Evolutionary conservation across 2,888 invertebrate species (phyloP).

Genomic region (Sesia apiformis): DNA sequence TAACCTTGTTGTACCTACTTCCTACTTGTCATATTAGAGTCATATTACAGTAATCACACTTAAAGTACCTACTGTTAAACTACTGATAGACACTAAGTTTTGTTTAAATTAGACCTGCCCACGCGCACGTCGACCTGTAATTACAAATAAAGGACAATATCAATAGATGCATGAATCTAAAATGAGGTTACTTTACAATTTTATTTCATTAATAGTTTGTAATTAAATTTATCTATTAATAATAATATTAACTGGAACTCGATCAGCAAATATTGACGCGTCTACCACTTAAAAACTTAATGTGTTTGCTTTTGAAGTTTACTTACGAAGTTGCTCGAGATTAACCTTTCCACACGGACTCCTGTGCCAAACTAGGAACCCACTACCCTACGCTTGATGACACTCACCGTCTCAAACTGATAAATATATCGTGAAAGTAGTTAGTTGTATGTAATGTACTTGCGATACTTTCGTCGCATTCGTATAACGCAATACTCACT

Average conservation of each 20-base stretch:
- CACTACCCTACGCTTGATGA: constrained; percentile 36
- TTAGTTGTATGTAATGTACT: constrained; percentile 64
- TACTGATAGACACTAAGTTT: constrained; percentile 32
- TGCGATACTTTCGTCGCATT: constrained; percentile 59
- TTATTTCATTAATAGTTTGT: neutral
- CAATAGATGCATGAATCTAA: constrained; percentile 16
- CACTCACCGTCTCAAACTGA: constrained; percentile 45
- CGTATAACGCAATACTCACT: constrained; percentile 52
- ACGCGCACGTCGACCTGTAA: neutral
- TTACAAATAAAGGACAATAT: constrained; percentile 29
- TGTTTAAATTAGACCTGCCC: constrained; percentile 27
- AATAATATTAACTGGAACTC: too few species aligned
- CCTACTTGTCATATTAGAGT: neutral
- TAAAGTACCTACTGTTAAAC: too few species aligned
- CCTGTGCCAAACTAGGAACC: constrained; percentile 64
- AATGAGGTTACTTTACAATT: constrained; percentile 10
- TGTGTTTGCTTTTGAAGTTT: too few species aligned
- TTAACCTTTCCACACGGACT: neutral
- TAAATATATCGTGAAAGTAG: constrained; percentile 57
- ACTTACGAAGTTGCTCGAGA: too few species aligned
- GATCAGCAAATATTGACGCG: too few species aligned
- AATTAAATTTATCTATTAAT: neutral
- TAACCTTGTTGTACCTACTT: neutral
- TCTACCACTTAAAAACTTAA: too few species aligned
- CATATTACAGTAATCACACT: neutral